These are phyloP conservation scores for Cephus cinctus DNA, from an alignment of 1,140 invertebrate genomes.

Conservation along the genomic window DNA sequence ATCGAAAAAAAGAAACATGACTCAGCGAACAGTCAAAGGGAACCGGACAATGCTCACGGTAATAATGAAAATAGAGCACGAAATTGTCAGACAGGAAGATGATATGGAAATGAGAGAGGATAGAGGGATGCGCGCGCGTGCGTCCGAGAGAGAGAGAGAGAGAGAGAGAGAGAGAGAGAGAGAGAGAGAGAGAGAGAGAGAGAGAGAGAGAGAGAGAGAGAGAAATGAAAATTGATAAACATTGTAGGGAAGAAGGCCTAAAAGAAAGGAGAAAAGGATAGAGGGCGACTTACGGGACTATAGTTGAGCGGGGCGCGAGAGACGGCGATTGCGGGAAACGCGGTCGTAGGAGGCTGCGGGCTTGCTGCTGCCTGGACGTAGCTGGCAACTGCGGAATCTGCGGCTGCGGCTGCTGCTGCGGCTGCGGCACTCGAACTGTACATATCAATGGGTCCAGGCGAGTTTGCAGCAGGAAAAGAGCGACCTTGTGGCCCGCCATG, in stretches of 20 bases:
- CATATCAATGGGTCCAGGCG: slow-evolving; percentile 86
- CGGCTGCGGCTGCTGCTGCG: slow-evolving; percentile 63
- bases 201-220: slow-evolving; percentile 4
- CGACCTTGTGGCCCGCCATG: slow-evolving; percentile 66
- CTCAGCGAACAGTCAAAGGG: too few species aligned
- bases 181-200: slow-evolving; percentile 4
- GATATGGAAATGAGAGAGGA: too few species aligned
- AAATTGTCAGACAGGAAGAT: too few species aligned
- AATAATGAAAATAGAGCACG: too few species aligned
- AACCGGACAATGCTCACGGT: too few species aligned
- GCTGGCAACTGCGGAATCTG: slow-evolving; percentile 66
- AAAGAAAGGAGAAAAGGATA: not conserved
- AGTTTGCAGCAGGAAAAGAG: slow-evolving; percentile 85
- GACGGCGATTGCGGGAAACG: slow-evolving; percentile 86
- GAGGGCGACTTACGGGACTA: slow-evolving; percentile 73
- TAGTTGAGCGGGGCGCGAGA: slow-evolving; percentile 86
- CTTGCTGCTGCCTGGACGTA: slow-evolving; percentile 87
- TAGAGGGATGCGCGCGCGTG: too few species aligned
- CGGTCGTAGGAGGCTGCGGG: slow-evolving; percentile 79
- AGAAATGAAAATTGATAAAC: not conserved
- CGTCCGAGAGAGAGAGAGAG: too few species aligned
- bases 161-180: too few species aligned
- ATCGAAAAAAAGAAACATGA: not conserved
- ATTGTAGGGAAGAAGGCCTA: not conserved
- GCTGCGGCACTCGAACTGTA: slow-evolving; percentile 76